Evolutionary conservation across 2,113 vertebrate genomes (phyloP).

Genomic region (Ammodytes dubius): DNA sequence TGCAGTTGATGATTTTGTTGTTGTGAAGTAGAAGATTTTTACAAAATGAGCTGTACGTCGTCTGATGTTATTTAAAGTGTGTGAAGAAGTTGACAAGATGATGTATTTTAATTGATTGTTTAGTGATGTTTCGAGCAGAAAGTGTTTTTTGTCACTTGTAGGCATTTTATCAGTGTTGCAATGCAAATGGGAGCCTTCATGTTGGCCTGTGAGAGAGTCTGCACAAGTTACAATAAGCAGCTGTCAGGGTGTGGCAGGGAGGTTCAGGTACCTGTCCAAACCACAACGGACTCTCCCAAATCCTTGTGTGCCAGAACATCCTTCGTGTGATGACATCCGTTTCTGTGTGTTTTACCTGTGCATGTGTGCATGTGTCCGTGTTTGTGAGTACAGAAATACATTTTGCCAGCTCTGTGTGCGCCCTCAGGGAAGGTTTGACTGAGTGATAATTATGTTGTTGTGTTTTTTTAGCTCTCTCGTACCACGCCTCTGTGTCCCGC

Average conservation of each 20-base stretch:
- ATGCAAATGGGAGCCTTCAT: no score
- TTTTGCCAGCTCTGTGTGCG: not conserved
- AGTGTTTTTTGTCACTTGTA: not conserved
- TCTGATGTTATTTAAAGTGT: not conserved
- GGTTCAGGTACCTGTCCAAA: conserved; percentile 9
- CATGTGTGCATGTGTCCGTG: not conserved
- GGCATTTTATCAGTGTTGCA: not conserved
- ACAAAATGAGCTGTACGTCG: no score
- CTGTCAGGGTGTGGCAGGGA: conserved; percentile 13
- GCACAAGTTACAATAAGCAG: not conserved
- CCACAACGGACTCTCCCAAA: conserved; percentile 3
- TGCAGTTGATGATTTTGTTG: not conserved
- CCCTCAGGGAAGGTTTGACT: conserved; percentile 6
- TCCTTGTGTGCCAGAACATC: conserved; percentile 1
- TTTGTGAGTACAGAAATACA: not conserved
- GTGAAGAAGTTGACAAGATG: not conserved
- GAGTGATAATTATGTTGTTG: conserved; percentile 28
- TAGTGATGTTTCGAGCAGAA: not conserved
- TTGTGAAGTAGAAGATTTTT: conserved; percentile 4
- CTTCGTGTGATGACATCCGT: not conserved
- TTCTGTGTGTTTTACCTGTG: not conserved
- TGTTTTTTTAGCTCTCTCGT: conserved; percentile 28
- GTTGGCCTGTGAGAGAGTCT: not conserved
- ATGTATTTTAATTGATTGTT: not conserved
- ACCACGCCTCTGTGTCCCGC: conserved; percentile 6